Percentiles rank a stretch among this genome's conserved stretches.
Evolutionary conservation across 2,888 invertebrate species (phyloP).

Genomic region (Caenorhabditis angaria): DNA sequence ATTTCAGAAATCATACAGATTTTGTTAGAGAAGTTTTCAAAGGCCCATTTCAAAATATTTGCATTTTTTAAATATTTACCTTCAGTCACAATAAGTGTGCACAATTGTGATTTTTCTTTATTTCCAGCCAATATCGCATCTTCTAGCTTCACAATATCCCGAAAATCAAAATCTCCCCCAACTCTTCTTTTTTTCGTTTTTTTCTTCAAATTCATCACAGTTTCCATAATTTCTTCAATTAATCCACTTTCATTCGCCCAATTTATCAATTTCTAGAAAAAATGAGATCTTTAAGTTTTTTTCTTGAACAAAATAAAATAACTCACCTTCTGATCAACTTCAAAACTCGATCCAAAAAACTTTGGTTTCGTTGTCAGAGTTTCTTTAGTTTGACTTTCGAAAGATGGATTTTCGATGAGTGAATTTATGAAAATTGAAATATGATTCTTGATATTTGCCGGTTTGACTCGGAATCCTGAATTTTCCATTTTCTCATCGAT

Average conservation of each 20-base stretch:
- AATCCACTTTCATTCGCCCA: constrained; percentile 44
- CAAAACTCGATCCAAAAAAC: constrained; percentile 92
- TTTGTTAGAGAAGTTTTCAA: neutral
- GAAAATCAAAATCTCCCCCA: neutral
- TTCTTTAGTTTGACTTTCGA: constrained; percentile 99
- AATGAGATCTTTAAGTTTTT: neutral
- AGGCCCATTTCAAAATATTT: neutral
- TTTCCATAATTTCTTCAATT: constrained; percentile 36
- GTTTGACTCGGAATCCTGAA: constrained; percentile 86
- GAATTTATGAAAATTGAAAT: constrained; percentile 96
- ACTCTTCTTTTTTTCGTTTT: neutral
- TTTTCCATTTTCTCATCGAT: constrained; percentile 83
- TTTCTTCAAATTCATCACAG: constrained; percentile 21
- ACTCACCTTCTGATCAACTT: constrained; percentile 73
- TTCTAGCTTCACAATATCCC: constrained; percentile 51
- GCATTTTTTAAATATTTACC: constrained; percentile 21
- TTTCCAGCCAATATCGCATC: constrained; percentile 55
- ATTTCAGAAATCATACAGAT: too few species aligned
- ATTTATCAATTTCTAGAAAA: constrained; percentile 22
- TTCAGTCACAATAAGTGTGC: constrained; percentile 95
- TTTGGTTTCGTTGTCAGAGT: constrained; percentile 93
- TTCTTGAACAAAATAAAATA: neutral
- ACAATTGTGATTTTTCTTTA: constrained; percentile 73
- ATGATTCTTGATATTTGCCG: constrained; percentile 91
- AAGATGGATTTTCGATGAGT: constrained; percentile 95